These are phyloP conservation scores for Trissolcus japonicus DNA, from an alignment of 2,888 invertebrate species.

Conservation along the genomic window DNA sequence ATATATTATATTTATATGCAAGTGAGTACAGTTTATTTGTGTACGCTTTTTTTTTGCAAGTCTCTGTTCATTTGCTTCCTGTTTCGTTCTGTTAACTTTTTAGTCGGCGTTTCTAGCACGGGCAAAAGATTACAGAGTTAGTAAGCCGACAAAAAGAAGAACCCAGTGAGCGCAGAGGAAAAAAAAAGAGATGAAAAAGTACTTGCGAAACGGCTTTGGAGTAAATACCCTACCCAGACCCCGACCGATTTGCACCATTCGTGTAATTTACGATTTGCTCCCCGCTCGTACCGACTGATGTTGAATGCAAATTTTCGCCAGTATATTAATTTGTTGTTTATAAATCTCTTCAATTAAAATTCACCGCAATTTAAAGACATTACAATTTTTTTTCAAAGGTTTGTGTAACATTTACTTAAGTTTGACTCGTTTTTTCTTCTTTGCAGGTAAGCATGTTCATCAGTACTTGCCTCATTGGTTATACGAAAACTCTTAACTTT, in stretches of 20 bases:
- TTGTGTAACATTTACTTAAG: too few species aligned
- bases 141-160: constrained; percentile 34
- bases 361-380: too few species aligned
- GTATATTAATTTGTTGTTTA: too few species aligned
- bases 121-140: constrained; percentile 58
- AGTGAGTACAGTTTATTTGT: constrained; percentile 1
- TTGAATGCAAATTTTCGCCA: too few species aligned
- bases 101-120: constrained; percentile 17
- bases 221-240: constrained; percentile 1
- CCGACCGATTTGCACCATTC: constrained; percentile 26
- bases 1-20: constrained; percentile 7
- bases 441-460: too few species aligned
- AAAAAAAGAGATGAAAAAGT: constrained; percentile 13
- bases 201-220: constrained; percentile 22
- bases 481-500: too few species aligned
- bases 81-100: constrained; percentile 24
- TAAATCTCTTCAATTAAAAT: too few species aligned
- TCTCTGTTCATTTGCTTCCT: constrained; percentile 13
- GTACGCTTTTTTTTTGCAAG: background rate
- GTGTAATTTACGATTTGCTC: constrained; percentile 1
- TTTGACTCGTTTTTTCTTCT: too few species aligned
- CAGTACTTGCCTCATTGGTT: too few species aligned
- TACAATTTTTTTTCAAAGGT: too few species aligned
- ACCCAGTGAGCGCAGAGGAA: constrained; percentile 29
- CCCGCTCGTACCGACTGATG: too few species aligned